These are phyloP conservation scores for Halcyon leucocephala DNA, from an alignment of 2,797 vertebrate species.

Conservation along the genomic window DNA sequence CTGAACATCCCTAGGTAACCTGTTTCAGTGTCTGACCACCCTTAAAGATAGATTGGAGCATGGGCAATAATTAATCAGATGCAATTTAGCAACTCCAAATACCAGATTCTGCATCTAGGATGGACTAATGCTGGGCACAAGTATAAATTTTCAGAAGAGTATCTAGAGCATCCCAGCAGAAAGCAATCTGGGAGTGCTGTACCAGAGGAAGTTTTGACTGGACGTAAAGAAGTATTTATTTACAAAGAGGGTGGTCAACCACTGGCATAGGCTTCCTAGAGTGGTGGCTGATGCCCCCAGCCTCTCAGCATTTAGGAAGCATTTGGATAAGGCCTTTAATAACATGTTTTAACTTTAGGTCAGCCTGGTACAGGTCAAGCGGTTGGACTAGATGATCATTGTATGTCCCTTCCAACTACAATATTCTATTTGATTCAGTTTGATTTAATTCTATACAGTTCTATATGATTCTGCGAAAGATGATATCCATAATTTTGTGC, in stretches of 20 bases:
- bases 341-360: not conserved
- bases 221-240: not conserved
- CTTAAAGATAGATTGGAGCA: no score
- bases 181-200: not conserved
- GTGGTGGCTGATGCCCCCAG: not conserved
- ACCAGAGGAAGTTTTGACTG: not conserved
- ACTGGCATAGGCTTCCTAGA: not conserved
- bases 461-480: not conserved
- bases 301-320: not conserved
- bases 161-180: not conserved
- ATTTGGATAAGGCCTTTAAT: not conserved
- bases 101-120: not conserved
- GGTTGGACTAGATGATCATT: not conserved
- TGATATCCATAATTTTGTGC: not conserved
- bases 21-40: no score
- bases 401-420: not conserved
- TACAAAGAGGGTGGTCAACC: not conserved
- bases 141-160: not conserved
- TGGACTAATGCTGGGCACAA: not conserved
- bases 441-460: not conserved
- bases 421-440: not conserved
- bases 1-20: not conserved
- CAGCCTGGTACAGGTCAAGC: not conserved
- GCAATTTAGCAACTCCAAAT: not conserved
- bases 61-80: no score